phyloP scores from a whole-genome alignment of 2,113 vertebrate species.

The Corythoichthys haematopterus region DNA sequence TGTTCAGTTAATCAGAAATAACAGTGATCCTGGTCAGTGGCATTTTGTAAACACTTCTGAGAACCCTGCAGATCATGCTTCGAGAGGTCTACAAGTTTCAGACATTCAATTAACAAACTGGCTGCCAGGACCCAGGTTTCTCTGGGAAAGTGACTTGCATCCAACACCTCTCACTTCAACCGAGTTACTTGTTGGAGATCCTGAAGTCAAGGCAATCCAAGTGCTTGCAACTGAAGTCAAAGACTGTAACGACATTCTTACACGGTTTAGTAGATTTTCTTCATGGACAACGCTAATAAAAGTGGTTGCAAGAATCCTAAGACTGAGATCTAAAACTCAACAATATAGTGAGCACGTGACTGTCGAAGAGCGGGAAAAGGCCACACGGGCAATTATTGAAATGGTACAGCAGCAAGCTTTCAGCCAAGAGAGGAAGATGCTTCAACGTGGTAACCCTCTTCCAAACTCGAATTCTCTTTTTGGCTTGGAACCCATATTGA shows the following conservation, averaged over 20 bases:
- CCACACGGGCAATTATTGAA: neutral
- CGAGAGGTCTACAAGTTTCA: neutral
- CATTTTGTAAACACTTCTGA: neutral
- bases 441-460: neutral
- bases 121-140: neutral
- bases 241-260: neutral
- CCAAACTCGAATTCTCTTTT: slow-evolving; percentile 5
- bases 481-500: neutral
- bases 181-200: neutral
- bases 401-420: slow-evolving; percentile 6
- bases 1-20: slow-evolving; percentile 4
- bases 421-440: neutral
- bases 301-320: slow-evolving; percentile 16
- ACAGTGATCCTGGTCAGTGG: neutral
- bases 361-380: neutral
- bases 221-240: neutral
- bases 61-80: slow-evolving; percentile 8
- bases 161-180: neutral
- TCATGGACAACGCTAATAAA: slow-evolving; percentile 4
- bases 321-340: neutral
- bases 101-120: neutral
- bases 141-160: neutral
- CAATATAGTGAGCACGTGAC: neutral
- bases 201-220: slow-evolving; percentile 1
- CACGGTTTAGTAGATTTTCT: neutral